A percentile compares a stretch with the other conserved stretches of the same genome.
Conservation (phyloP, 2,888 invertebrate species). For the Gastracanthus pulcherrimus region DNA sequence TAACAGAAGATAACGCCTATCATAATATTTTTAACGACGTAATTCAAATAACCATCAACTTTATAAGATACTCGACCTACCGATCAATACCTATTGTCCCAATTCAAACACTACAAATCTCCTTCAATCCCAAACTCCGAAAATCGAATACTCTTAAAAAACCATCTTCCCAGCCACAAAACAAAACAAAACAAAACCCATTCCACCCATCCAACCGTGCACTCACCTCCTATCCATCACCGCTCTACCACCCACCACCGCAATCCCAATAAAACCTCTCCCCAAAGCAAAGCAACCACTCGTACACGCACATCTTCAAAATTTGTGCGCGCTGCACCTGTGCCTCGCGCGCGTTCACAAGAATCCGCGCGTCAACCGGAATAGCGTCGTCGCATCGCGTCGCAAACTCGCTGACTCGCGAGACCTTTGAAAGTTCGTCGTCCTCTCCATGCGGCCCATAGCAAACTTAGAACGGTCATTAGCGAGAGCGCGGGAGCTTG, state of each 20-base stretch:
- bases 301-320: not conserved
- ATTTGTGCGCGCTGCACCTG: not conserved
- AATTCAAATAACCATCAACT: no score
- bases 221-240: not conserved
- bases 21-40: no score
- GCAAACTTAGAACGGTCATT: constrained; percentile 72
- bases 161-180: no score
- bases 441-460: constrained; percentile 61
- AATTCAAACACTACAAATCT: no score
- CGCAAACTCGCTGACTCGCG: not conserved
- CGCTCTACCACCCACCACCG: not conserved
- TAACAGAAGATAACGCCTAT: no score
- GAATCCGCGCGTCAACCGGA: not conserved
- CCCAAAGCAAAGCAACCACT: no score
- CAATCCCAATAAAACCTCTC: not conserved
- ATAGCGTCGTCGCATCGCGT: not conserved
- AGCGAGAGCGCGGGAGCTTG: constrained; percentile 63
- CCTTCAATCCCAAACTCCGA: no score
- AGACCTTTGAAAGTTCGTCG: constrained; percentile 63
- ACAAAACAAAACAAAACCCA: no score
- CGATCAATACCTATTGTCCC: no score
- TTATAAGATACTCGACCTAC: no score
- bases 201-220: not conserved
- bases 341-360: not conserved
- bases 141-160: no score